Evolutionary conservation across 2,888 invertebrate genomes (phyloP).

Genomic region (Frankliniella intonsa): DNA sequence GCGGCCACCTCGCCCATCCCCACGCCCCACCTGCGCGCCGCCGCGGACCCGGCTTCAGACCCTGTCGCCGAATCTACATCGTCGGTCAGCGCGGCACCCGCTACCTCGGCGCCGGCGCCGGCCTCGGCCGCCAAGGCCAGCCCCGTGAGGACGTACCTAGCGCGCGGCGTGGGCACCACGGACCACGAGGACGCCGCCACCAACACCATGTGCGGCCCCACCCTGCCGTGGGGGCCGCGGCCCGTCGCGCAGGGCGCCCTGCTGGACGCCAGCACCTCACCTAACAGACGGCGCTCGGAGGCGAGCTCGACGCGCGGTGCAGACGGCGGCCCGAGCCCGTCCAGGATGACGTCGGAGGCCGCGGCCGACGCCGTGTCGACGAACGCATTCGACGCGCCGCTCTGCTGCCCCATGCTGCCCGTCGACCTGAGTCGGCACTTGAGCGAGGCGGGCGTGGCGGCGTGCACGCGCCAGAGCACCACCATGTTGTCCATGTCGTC

Average conservation of each 20-base stretch:
- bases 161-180: conserved; percentile 17
- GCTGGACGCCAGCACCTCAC: too few relatives aligned
- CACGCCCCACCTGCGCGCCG: neutral
- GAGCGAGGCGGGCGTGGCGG: conserved; percentile 9
- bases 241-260: neutral
- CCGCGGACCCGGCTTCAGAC: neutral
- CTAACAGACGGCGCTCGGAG: too few relatives aligned
- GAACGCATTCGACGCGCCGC: neutral
- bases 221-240: neutral
- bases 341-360: too few relatives aligned
- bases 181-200: conserved; percentile 18
- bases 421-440: neutral
- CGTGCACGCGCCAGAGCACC: conserved; percentile 14
- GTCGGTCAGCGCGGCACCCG: neutral
- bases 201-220: conserved; percentile 21
- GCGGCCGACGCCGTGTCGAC: neutral
- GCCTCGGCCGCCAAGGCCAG: neutral
- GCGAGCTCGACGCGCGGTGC: too few relatives aligned
- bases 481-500: conserved; percentile 13
- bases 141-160: neutral
- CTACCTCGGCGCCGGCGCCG: neutral
- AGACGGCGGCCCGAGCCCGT: too few relatives aligned
- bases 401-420: neutral
- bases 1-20: neutral
- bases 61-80: neutral